phyloP scores from a whole-genome alignment of 2,113 vertebrate genomes.

The Xenopus borealis region DNA sequence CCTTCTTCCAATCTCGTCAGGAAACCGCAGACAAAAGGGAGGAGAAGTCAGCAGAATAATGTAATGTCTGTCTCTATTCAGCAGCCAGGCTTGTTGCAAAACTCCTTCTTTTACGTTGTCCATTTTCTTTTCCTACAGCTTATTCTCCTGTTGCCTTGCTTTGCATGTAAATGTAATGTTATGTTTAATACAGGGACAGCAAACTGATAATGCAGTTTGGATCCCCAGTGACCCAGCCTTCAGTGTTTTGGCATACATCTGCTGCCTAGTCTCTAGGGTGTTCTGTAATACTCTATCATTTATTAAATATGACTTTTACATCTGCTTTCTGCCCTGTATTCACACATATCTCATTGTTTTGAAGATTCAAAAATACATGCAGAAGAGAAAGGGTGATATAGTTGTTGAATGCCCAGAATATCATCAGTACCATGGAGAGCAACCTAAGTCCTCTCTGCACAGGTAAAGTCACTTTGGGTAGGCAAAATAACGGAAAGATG shows the following conservation, averaged over 20 bases:
- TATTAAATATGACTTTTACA: constrained; percentile 32
- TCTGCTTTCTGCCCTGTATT: constrained; percentile 9
- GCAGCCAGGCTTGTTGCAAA: not conserved
- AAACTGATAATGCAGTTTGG: constrained; percentile 12
- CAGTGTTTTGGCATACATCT: constrained; percentile 22
- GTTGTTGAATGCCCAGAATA: no score
- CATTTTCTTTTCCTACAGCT: not conserved
- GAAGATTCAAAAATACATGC: no score
- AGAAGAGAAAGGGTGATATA: no score
- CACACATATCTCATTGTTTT: not conserved
- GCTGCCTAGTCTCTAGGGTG: constrained; percentile 12
- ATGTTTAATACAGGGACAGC: constrained; percentile 1
- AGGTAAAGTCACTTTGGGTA: no score
- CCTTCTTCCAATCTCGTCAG: constrained; percentile 24
- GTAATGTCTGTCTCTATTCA: not conserved
- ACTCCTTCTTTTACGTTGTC: not conserved
- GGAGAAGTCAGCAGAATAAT: constrained; percentile 19
- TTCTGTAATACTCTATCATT: constrained; percentile 3
- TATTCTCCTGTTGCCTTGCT: not conserved
- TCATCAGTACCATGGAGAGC: no score
- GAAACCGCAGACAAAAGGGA: constrained; percentile 22
- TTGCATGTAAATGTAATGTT: constrained; percentile 2
- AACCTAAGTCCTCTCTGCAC: no score
- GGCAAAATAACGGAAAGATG: no score
- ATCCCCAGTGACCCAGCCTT: constrained; percentile 15